These are phyloP conservation scores for Tauraco erythrolophus DNA, from an alignment of 2,113 vertebrate genomes.

Conservation along the genomic window DNA sequence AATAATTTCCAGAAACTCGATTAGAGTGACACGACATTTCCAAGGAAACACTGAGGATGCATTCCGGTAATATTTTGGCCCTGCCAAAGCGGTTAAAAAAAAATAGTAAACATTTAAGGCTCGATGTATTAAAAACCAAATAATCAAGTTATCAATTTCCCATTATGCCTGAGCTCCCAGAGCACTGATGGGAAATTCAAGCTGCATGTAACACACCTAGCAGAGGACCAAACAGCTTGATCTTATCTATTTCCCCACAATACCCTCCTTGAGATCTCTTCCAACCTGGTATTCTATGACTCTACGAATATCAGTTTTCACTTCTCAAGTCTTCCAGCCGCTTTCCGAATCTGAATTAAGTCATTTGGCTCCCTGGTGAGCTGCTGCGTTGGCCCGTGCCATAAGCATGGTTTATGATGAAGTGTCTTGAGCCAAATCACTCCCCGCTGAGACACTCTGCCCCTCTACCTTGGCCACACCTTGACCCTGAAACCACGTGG, in stretches of 20 bases:
- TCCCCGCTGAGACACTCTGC: neutral
- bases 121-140: neutral
- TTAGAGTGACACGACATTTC: slow-evolving; percentile 37
- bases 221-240: neutral
- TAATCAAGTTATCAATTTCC: neutral
- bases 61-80: slow-evolving; percentile 21
- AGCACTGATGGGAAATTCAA: slow-evolving; percentile 13
- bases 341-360: neutral
- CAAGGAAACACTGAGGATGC: neutral
- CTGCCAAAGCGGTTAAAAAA: neutral
- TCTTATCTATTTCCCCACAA: neutral
- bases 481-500: neutral
- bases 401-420: rapidly evolving
- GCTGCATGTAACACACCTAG: neutral
- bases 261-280: no score
- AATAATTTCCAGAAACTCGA: slow-evolving; percentile 40
- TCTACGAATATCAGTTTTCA: neutral
- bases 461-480: neutral
- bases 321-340: neutral
- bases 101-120: slow-evolving; percentile 3
- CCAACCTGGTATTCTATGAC: no score
- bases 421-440: neutral
- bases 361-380: neutral
- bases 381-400: neutral
- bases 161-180: neutral